Evolutionary conservation across 2,797 vertebrate species (phyloP).

Genomic region (Sphaeramia orbicularis): DNA sequence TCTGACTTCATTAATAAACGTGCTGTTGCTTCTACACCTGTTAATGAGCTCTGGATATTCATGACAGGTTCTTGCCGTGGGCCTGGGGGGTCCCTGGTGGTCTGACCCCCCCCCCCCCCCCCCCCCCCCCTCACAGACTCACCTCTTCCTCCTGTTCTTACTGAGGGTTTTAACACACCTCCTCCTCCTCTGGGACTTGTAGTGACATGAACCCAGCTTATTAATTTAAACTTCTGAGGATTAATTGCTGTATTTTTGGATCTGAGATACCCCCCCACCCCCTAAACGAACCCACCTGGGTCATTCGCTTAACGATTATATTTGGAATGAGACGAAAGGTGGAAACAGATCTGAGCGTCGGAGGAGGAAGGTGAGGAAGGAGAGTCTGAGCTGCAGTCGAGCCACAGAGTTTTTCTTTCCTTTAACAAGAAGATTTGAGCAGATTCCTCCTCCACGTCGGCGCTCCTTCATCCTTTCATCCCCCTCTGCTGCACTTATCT

Average conservation of each 20-base stretch:
- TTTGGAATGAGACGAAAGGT: constrained; percentile 21
- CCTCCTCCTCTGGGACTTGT: constrained; percentile 35
- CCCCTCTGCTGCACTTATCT: constrained; percentile 76
- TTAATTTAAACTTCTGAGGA: constrained; percentile 73
- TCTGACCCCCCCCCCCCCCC: no score
- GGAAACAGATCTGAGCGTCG: background rate
- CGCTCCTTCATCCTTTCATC: constrained; percentile 79
- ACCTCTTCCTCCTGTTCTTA: constrained; percentile 11
- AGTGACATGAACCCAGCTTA: constrained; percentile 36
- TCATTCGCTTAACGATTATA: constrained; percentile 17
- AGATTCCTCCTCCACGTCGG: constrained; percentile 76
- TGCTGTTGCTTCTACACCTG: no score
- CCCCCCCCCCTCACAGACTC: background rate
- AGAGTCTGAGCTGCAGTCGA: constrained; percentile 31
- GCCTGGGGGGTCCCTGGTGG: no score
- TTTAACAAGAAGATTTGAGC: constrained; percentile 83
- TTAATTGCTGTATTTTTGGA: constrained; percentile 55
- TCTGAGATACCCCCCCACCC: background rate
- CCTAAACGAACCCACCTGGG: constrained; percentile 14
- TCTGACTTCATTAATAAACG: no score
- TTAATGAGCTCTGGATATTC: no score
- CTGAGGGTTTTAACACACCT: no score
- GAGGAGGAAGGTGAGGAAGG: constrained; percentile 29
- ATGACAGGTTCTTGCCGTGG: background rate
- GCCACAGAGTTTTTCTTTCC: constrained; percentile 70